These are phyloP conservation scores for Archivesica marissinica DNA, from an alignment of 1,140 invertebrate species.

Conservation along the genomic window DNA sequence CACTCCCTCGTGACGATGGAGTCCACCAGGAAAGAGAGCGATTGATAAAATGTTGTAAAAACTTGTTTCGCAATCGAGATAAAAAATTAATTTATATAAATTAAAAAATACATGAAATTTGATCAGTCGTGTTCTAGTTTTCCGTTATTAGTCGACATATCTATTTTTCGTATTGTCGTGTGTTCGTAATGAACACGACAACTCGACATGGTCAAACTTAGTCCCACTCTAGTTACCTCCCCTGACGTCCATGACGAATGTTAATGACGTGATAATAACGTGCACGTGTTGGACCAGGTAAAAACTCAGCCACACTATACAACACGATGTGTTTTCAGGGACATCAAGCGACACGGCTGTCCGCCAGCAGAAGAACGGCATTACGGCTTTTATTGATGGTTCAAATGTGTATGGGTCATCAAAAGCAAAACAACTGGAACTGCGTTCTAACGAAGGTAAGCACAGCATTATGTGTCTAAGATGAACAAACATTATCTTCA, in stretches of 20 bases:
- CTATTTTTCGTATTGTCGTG: too few species aligned
- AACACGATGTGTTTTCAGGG: neutral
- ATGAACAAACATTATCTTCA: neutral
- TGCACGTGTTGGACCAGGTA: neutral
- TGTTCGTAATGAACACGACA: too few species aligned
- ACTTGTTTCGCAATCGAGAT: too few species aligned
- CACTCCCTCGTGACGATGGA: too few species aligned
- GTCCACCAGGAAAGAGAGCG: too few species aligned
- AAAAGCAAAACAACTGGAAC: neutral
- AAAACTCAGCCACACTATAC: neutral
- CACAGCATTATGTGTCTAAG: neutral
- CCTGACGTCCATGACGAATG: neutral
- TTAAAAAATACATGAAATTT: too few species aligned
- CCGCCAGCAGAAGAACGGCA: slow-evolving; percentile 12
- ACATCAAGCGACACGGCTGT: neutral
- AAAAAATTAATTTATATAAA: too few species aligned
- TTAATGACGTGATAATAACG: neutral
- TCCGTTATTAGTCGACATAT: too few species aligned
- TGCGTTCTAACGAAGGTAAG: slow-evolving; percentile 35
- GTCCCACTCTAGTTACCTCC: too few species aligned
- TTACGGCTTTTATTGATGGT: slow-evolving; percentile 37
- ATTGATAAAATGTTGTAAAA: too few species aligned
- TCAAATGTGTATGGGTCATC: slow-evolving; percentile 48
- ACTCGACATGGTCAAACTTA: too few species aligned
- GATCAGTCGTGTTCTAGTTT: too few species aligned